These are phyloP conservation scores for Anastrepha ludens DNA, from an alignment of 1,140 invertebrate species.

Conservation along the genomic window DNA sequence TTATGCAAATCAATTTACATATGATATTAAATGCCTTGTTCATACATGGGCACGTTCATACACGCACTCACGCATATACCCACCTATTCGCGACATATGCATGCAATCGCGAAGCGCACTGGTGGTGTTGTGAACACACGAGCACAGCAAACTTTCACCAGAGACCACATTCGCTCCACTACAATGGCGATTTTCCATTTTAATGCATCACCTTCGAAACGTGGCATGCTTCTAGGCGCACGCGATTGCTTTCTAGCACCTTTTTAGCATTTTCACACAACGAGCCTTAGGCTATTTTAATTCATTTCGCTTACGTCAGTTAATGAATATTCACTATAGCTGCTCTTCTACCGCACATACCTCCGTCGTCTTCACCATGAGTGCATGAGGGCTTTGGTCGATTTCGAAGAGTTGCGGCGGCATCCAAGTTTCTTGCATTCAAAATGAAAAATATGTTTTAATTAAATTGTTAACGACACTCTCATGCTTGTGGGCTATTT, in stretches of 20 bases:
- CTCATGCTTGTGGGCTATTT: neutral
- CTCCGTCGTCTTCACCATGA: neutral
- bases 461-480: neutral
- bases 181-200: neutral
- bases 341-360: neutral
- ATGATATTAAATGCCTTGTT: constrained; percentile 27
- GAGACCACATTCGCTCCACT: too few species aligned
- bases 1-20: constrained; percentile 54
- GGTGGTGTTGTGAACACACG: too few species aligned
- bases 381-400: neutral
- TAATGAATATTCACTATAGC: neutral
- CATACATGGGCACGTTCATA: neutral
- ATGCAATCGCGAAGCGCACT: too few species aligned
- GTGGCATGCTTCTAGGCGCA: neutral
- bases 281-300: neutral
- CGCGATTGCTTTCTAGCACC: neutral
- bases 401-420: neutral
- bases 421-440: neutral
- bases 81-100: neutral
- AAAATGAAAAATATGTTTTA: neutral
- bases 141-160: too few species aligned
- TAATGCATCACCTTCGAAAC: neutral
- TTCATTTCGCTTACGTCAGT: neutral
- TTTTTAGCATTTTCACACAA: neutral
- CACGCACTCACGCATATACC: neutral